Base-by-base conservation (phyloP, 2,113 vertebrate species). In the Notothenia coriiceps region DNA sequence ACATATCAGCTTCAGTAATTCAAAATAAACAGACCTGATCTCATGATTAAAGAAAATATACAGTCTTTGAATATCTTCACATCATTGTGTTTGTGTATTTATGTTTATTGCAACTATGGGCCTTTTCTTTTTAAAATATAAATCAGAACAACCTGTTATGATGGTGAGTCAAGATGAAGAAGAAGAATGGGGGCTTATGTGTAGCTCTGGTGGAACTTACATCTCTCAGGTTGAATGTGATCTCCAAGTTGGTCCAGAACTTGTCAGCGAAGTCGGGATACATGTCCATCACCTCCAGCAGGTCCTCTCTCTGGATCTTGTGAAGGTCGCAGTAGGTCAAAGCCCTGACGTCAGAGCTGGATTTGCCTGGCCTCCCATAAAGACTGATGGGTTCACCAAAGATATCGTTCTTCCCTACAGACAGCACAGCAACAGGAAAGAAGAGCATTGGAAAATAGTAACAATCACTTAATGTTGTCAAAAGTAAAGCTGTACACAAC, bases 321-420 rank as follows among this genome's bases (percentile, higher is more conserved):
- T 99, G 98, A 84, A 99, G 93, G 89, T 99, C 98, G 0, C 98
- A 99, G 93, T 99, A 99, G 65, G 98, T 99, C 91, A 99, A 86
- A 33, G 98, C 98, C 52, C 98, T 93, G 65, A 99, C 98, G 0
- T 99, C 98, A 0, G 98, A 96, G 0, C 94, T 99, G 56, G 98
- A 98, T 87, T 99, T 99, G 54, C 98, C 98, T 0, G 98, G 96
- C 63, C 95, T 93, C 10, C 95, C 95, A 0, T 96, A 98, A 47
- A 98, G 94, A 76, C 96, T 97, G 88, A 99, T 95, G 9, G 97
- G 95, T 84, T 99, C 98, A 25, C 98, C 98, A 57, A 99, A 99
- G 73, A 98, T 98, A 90, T 99, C 98, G 9, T 92, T 92, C 80
- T 91, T 92, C 62, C 91, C 91, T 93, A 25, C 8, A 25, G 13